Conservation (phyloP, 2,797 vertebrate species). For the Tenualosa ilisha region DNA sequence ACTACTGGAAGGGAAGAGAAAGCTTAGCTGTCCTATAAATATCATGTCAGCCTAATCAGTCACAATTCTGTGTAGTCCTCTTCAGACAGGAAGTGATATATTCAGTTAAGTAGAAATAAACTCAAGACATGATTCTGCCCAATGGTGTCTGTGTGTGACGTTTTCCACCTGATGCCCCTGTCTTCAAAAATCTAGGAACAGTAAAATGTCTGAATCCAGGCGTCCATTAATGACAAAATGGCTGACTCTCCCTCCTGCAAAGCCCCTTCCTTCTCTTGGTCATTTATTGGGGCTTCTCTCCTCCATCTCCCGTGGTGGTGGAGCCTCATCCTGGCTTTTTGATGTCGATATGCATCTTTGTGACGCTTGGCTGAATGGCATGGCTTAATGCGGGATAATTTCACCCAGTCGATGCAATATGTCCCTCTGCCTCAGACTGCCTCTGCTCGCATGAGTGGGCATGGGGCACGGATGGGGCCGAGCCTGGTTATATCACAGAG, state of each 20-base stretch:
- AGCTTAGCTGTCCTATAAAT: background rate
- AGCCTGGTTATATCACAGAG: background rate
- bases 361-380: background rate
- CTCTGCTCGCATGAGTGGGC: background rate
- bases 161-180: too few species aligned
- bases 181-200: background rate
- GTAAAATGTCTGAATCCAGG: background rate
- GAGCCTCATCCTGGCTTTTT: background rate
- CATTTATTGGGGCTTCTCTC: background rate
- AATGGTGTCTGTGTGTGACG: background rate
- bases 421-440: background rate
- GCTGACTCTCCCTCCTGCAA: background rate
- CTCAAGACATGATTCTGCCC: background rate
- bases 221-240: constrained; percentile 6
- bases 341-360: background rate
- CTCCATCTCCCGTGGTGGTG: background rate
- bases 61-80: background rate
- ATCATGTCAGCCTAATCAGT: background rate
- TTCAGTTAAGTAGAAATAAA: background rate
- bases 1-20: too few species aligned
- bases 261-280: background rate
- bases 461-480: background rate
- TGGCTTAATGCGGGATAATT: background rate
- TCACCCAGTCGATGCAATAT: background rate
- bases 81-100: background rate